These are phyloP conservation scores for Nothoprocta pentlandii DNA, from an alignment of 2,113 vertebrate species.

Conservation along the genomic window DNA sequence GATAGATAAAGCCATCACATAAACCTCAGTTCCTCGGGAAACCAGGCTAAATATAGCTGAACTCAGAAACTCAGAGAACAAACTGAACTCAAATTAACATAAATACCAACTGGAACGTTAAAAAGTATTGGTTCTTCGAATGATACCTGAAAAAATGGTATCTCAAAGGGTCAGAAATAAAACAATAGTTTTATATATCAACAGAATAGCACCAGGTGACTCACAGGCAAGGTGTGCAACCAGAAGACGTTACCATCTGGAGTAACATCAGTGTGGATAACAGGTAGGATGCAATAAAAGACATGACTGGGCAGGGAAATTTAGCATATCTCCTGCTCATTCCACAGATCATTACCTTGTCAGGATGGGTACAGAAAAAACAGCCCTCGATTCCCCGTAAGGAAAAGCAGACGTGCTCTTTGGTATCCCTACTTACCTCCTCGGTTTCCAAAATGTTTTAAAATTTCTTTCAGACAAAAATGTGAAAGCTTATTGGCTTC, in stretches of 20 bases:
- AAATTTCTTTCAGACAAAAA: neutral
- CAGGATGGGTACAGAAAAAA: constrained; percentile 1
- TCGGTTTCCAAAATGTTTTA: neutral
- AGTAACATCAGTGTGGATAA: constrained; percentile 24
- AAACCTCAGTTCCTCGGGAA: constrained; percentile 66
- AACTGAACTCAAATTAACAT: constrained; percentile 58
- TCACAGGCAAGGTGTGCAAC: neutral
- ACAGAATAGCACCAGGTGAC: neutral
- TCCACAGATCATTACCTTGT: constrained; percentile 33
- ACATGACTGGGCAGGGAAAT: neutral
- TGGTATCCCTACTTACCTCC: neutral
- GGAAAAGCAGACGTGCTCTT: neutral
- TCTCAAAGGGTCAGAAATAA: constrained; percentile 17
- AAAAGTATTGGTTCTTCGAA: neutral
- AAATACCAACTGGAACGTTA: constrained; percentile 57
- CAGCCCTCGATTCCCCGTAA: neutral
- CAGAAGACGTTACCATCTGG: neutral
- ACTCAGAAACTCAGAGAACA: constrained; percentile 27
- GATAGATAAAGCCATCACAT: constrained; percentile 33
- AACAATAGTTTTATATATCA: neutral
- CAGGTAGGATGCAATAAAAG: neutral
- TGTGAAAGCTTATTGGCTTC: neutral
- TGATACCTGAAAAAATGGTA: neutral
- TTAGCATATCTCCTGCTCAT: neutral
- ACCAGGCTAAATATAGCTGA: constrained; percentile 56